Conservation (phyloP, 2,888 invertebrate species). For the Cryptophagus acutangulus region DNA sequence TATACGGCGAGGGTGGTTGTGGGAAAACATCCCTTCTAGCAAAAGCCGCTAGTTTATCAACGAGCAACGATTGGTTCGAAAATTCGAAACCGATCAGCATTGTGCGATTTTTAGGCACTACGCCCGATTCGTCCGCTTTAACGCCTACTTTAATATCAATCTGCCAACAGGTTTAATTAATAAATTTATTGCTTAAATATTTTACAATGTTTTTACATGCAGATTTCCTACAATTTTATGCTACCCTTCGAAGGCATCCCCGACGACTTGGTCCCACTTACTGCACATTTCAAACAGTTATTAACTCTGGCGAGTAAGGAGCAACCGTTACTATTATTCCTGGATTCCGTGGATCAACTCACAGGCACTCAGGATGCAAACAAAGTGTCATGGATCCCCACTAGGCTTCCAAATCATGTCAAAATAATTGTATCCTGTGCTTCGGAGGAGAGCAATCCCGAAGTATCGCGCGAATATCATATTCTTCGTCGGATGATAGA, state of each 20-base stretch:
- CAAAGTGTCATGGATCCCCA: slow-evolving; percentile 94
- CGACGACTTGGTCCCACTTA: slow-evolving; percentile 91
- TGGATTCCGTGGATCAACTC: slow-evolving; percentile 96
- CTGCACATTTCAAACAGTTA: slow-evolving; percentile 93
- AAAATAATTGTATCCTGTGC: slow-evolving; percentile 89
- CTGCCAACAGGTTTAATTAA: slow-evolving; percentile 73
- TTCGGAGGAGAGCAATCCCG: slow-evolving; percentile 78
- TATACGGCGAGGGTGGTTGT: slow-evolving; percentile 95
- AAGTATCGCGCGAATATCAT: slow-evolving; percentile 83
- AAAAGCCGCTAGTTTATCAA: slow-evolving; percentile 77
- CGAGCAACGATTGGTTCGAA: slow-evolving; percentile 67
- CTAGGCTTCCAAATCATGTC: slow-evolving; percentile 63
- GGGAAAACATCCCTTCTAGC: slow-evolving; percentile 95
- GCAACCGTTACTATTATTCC: slow-evolving; percentile 83
- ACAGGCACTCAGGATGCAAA: slow-evolving; percentile 92
- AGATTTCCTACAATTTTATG: slow-evolving; percentile 90
- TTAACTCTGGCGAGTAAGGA: slow-evolving; percentile 74
- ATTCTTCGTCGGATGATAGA: slow-evolving; percentile 84
- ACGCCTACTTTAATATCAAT: slow-evolving; percentile 92
- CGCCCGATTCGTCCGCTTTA: slow-evolving; percentile 92
- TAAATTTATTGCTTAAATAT: background rate
- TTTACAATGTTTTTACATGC: slow-evolving; percentile 35
- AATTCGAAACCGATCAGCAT: slow-evolving; percentile 78
- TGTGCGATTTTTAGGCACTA: slow-evolving; percentile 91
- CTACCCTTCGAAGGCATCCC: slow-evolving; percentile 91